Evolutionary conservation across 1,140 invertebrate genomes (phyloP), one percentile per base, ranked within the genome.

Genomic region (Panagrolaimus sp.): DNA sequence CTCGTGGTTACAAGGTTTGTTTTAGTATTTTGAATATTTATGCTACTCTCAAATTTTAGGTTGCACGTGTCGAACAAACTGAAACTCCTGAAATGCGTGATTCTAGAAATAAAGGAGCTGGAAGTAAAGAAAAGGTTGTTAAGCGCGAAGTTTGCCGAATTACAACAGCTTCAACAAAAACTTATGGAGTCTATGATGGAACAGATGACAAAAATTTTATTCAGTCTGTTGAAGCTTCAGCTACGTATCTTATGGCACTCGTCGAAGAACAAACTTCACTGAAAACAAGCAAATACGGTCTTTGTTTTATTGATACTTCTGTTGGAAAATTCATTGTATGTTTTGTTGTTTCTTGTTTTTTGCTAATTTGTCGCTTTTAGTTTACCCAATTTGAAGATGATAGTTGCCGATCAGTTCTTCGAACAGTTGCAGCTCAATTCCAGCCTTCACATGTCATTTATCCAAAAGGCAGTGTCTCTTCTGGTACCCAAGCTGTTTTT

Each of bases 41-140:
- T n/a, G n/a, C n/a, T n/a, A n/a, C n/a, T n/a, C n/a, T n/a, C n/a
- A n/a, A n/a, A n/a, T n/a, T 38, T 38, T 38, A 38, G 32, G 32
- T 98, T 9, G 94, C 93, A 0, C 86, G 96, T 26, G 88, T 98
- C 21, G 96, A 99, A 84, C 96, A 99, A 86, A 98, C 94, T 0
- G 96, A 99, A 86, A 21, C 21, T 58, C 21, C 21, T 14, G 52
- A 58, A 26, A 28, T 28, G 21, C 15, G 17, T 21, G 52, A 58
- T 21, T 28, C 10, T 5, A 21, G 52, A 3, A 26, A 28, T 58
- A 28, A 58, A 2, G 17, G 21, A 0, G 28, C 21, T 28, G 28
- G 28, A 24, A 28, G 17, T 14, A 12, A 58, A n/a, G 52, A 58
- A 1, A 58, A 58, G 5, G n/a, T 58, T 21, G 52, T 58, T 14